Base-by-base conservation (phyloP, 2,797 vertebrate genomes). In the Syngnathus rostellatus region DNA sequence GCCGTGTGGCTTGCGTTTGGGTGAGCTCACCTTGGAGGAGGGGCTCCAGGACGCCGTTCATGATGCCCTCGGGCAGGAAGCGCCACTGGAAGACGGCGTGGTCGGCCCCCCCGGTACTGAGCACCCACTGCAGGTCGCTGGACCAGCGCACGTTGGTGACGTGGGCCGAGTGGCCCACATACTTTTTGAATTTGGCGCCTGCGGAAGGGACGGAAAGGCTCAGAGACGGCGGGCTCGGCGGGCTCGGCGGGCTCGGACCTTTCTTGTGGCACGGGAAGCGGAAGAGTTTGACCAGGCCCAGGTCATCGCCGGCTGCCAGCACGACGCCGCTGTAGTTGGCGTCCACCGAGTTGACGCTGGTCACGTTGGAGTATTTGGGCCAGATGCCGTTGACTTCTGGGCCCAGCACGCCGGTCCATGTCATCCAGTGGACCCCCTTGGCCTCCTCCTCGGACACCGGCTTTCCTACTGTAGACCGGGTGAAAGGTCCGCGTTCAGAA, bases 111-210 rank as follows among this genome's bases (percentile, higher is more conserved):
- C 97, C 97, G 0, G 94, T 98, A 85, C 94, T 97, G 70, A 99
- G 50, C 6, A 95, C 92, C 97, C 97, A 99, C 81, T 97, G 95
- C 74, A 94, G 94, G 79, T 99, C 97, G 48, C 92, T 92, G 69
- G 96, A 98, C 97, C 97, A 99, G 64, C 92, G 94, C 5, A 97
- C 95, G 0, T 94, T 95, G 1, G 97, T 99, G 77, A 98, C 96
- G 8, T 97, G 96, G 38, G 96, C 95, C 1, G 96, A 98, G 74
- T 99, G 96, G 12, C 96, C 95, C 40, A 95, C 81, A 0, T 99
- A 98, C 76, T 95, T 96, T 73, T 96, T 94, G 81, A 94, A 99
- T 74, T 98, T 98, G 72, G 94, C 95, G 77, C 94, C 96, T 98
- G 82, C 63, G 80, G 72, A 58, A 70, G 16, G 19, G 1, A 17